Conservation (phyloP, 2,113 vertebrate genomes). For the Clarias gariepinus region DNA sequence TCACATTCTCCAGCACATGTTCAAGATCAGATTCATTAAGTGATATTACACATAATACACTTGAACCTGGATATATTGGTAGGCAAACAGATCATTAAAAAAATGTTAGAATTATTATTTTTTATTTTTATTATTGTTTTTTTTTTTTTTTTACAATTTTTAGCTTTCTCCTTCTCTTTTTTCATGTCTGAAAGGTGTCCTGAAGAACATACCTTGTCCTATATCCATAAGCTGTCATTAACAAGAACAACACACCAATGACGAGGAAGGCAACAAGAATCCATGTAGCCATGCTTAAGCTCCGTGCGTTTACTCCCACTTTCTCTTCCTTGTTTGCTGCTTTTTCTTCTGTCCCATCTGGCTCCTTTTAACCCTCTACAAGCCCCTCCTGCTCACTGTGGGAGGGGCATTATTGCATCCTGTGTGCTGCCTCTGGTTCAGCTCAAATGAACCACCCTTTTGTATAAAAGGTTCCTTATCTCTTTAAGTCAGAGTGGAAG, state of each 20-base stretch:
- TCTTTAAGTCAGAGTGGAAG: not conserved
- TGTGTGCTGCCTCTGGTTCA: not conserved
- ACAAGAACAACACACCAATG: not conserved
- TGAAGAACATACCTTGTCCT: conserved; percentile 40
- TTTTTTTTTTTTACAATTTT: not conserved
- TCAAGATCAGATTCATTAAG: not conserved
- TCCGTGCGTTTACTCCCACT: not conserved
- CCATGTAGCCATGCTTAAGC: conserved; percentile 37
- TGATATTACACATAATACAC: not conserved
- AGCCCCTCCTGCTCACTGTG: not conserved
- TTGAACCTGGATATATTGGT: not conserved
- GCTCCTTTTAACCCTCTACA: not conserved
- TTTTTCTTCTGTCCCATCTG: conserved; percentile 9
- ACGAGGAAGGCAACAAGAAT: conserved; percentile 1
- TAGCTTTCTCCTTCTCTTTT: not conserved
- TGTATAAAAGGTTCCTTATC: not conserved
- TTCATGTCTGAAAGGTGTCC: not conserved
- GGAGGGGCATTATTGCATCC: not conserved
- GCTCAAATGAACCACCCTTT: not conserved
- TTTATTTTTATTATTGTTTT: too few relatives aligned
- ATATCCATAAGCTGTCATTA: conserved; percentile 12
- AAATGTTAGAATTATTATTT: too few relatives aligned
- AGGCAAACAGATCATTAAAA: not conserved
- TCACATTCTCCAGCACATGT: not conserved
- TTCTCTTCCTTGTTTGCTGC: not conserved